Base-by-base conservation (phyloP, 2,113 vertebrate species). In the Beaufortia kweichowensis region DNA sequence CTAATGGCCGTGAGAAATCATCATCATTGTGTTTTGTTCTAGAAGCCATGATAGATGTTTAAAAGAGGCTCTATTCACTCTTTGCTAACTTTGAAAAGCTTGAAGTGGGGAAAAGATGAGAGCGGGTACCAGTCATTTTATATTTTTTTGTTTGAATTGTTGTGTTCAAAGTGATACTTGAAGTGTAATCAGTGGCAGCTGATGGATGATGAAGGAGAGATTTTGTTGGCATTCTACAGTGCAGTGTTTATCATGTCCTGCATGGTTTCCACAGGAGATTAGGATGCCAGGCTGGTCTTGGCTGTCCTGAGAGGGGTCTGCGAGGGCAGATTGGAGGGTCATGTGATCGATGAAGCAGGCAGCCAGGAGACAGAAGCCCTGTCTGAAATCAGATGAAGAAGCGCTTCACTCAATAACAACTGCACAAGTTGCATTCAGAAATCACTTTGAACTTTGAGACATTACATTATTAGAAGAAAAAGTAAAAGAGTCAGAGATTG, bases 261-360 rank as follows among this genome's bases (percentile, higher is more conserved):
- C 17, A n/a, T 60, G 1, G 69, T 7, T 56, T 11, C 31, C n/a
- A 3, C 19, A 6, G n/a, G 23, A 73, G 57, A 74, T 72, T 41
- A 62, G 33, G 68, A 72, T 72, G 19, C 56, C 43, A 2, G 66
- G 41, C 66, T 65, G 39, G 61, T 71, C 31, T 43, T n/a, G 48
- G n/a, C 29, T 29, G 33, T 63, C 79, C 53, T 69, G 64, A 63
- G 81, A 57, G 60, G 41, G 75, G 70, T 33, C 62, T 14, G 21
- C 23, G 41, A 23, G 73, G 73, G 15, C 61, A 67, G 28, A 62
- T 43, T 14, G 28, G 24, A 62, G 57, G 66, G 29, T 46, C 67
- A 59, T 48, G n/a, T 70, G 53, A 79, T 82, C 77, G 61, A 82
- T 79, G 77, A 46, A 66, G 65, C 62, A 60, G 35, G 55, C 61